Percentiles rank a stretch among this genome's conserved stretches.
phyloP scores from a whole-genome alignment of 64 coral and sea anemone species.

The Exaiptasia diaphana region DNA sequence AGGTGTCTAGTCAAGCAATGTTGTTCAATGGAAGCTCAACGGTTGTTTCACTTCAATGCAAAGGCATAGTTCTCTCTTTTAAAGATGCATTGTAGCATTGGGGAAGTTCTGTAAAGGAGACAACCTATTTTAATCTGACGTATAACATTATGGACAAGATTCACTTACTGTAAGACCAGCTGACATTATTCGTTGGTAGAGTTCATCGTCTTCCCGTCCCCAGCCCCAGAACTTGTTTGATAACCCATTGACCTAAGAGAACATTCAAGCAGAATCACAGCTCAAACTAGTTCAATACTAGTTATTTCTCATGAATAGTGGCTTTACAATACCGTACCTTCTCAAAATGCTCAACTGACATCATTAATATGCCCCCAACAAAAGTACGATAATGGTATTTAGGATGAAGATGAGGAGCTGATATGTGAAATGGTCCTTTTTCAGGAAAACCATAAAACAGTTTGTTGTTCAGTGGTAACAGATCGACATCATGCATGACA shows the following conservation, averaged over 20 bases:
- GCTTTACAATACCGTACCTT: conserved; percentile 73
- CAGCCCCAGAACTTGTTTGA: conserved; percentile 98
- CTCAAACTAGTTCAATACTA: not conserved
- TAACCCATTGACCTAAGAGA: conserved; percentile 84
- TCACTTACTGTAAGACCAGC: conserved; percentile 76
- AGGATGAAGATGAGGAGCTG: conserved; percentile 81
- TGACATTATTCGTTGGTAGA: conserved; percentile 84
- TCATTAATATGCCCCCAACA: conserved; percentile 91
- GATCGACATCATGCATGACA: conserved; percentile 97
- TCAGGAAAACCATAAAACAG: conserved; percentile 88
- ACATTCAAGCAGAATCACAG: not conserved
- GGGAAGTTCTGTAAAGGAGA: no score
- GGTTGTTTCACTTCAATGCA: no score
- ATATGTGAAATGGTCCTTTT: conserved; percentile 92
- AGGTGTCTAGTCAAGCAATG: no score
- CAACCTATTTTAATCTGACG: no score
- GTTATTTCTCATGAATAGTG: not conserved
- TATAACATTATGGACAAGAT: no score
- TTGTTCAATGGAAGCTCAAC: no score
- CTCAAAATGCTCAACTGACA: conserved; percentile 89
- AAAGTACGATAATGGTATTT: conserved; percentile 95
- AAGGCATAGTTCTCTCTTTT: no score
- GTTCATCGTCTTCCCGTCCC: conserved; percentile 97
- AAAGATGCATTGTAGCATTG: no score
- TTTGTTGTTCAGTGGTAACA: conserved; percentile 80